Evolutionary conservation across 2,113 vertebrate species (phyloP).

Genomic region (Hippotragus niger): DNA sequence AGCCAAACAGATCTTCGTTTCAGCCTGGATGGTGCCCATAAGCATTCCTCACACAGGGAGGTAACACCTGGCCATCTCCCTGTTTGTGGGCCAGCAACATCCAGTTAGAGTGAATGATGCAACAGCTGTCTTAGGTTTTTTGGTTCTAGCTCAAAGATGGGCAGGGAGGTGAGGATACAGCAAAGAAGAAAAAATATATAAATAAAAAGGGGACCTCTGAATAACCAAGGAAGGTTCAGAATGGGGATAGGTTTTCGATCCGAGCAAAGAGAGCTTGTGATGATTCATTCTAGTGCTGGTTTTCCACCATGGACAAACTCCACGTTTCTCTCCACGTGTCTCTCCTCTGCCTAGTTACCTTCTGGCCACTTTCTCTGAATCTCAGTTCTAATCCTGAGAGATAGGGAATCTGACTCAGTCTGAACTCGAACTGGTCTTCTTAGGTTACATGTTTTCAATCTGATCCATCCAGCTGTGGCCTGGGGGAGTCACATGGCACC

Average conservation of each 20-base stretch:
- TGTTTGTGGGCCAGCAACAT: background rate
- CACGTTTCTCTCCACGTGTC: rapidly evolving
- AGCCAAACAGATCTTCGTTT: background rate
- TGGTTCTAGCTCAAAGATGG: background rate
- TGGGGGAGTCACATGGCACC: background rate
- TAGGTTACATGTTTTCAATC: background rate
- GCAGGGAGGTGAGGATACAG: background rate
- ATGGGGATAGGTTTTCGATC: background rate
- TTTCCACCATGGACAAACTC: background rate
- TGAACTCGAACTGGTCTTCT: background rate
- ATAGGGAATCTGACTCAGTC: background rate
- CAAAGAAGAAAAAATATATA: background rate
- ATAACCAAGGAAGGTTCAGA: background rate
- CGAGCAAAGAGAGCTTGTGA: background rate
- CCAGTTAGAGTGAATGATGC: background rate
- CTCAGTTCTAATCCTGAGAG: background rate
- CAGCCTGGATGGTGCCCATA: background rate
- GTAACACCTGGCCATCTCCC: background rate
- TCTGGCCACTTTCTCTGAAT: background rate
- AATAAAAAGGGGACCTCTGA: background rate
- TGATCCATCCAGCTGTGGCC: background rate
- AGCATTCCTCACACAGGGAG: background rate
- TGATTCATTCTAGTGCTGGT: background rate
- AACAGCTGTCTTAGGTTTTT: background rate
- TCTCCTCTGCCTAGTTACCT: background rate